phyloP scores from a whole-genome alignment of 1,140 invertebrate genomes.

The Cecropterus lyciades region DNA sequence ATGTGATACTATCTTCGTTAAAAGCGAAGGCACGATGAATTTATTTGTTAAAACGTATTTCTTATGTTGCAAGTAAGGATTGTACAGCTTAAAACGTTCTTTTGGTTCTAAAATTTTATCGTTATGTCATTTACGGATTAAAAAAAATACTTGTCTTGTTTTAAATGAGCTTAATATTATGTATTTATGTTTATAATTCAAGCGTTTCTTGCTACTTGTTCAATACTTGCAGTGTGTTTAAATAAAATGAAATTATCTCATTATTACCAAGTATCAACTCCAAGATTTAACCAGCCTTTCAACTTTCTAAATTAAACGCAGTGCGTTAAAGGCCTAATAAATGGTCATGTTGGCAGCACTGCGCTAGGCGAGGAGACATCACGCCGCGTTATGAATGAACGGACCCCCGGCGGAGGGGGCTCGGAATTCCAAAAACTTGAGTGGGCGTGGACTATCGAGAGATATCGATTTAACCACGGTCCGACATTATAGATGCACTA shows the following conservation, averaged over 20 bases:
- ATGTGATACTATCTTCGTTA: conserved; percentile 53
- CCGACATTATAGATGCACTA: not conserved
- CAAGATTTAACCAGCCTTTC: not conserved
- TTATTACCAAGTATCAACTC: too few relatives aligned
- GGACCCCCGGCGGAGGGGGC: conserved; percentile 56
- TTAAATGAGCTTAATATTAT: too few relatives aligned
- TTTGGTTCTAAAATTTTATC: too few relatives aligned
- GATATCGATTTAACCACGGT: conserved; percentile 11
- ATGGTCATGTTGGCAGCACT: conserved; percentile 33
- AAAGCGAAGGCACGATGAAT: not conserved
- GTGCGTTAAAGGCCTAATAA: not conserved
- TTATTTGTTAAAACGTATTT: not conserved
- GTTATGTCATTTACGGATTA: too few relatives aligned
- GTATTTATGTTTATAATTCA: too few relatives aligned
- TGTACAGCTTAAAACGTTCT: too few relatives aligned
- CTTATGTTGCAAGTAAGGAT: too few relatives aligned
- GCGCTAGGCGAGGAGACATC: conserved; percentile 24
- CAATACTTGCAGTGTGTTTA: too few relatives aligned
- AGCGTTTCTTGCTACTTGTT: too few relatives aligned
- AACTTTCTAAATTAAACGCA: conserved; percentile 4
- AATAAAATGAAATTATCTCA: too few relatives aligned
- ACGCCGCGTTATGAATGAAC: conserved; percentile 75
- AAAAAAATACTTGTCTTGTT: too few relatives aligned
- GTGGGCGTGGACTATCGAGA: conserved; percentile 55
- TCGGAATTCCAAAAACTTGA: conserved; percentile 79